Conservation (phyloP, 2,113 vertebrate species). For the Paracanthobrama guichenoti region DNA sequence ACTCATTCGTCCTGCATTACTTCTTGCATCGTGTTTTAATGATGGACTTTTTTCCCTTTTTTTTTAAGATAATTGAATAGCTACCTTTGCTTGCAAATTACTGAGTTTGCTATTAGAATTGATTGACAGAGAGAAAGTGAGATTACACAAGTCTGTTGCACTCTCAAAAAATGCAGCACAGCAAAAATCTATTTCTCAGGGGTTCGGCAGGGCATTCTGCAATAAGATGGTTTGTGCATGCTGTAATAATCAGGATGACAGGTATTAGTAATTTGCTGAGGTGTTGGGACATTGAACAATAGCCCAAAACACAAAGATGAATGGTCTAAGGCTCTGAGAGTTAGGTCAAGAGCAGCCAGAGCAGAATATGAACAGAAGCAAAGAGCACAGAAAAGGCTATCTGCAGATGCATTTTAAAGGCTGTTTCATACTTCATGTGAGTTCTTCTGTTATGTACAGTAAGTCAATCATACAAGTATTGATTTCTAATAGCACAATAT, state of each 20-base stretch:
- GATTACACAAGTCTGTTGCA: neutral
- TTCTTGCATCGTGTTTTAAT: too few relatives aligned
- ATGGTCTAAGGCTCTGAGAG: neutral
- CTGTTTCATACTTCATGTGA: neutral
- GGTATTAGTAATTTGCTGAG: slow-evolving; percentile 49
- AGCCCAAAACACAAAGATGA: slow-evolving; percentile 46
- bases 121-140: neutral
- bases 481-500: neutral
- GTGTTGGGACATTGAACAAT: slow-evolving; percentile 32
- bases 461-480: neutral
- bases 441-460: neutral
- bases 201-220: neutral
- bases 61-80: too few relatives aligned
- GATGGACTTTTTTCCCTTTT: too few relatives aligned
- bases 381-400: neutral
- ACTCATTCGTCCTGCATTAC: too few relatives aligned
- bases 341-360: slow-evolving; percentile 17
- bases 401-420: neutral
- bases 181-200: neutral
- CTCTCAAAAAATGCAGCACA: neutral
- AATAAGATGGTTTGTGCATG: slow-evolving; percentile 13
- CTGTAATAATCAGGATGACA: slow-evolving; percentile 37
- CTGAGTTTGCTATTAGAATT: neutral
- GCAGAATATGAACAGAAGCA: neutral
- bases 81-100: too few relatives aligned